phyloP scores from a whole-genome alignment of 2,888 invertebrate genomes.

The Rhopalosiphum nymphaeae region DNA sequence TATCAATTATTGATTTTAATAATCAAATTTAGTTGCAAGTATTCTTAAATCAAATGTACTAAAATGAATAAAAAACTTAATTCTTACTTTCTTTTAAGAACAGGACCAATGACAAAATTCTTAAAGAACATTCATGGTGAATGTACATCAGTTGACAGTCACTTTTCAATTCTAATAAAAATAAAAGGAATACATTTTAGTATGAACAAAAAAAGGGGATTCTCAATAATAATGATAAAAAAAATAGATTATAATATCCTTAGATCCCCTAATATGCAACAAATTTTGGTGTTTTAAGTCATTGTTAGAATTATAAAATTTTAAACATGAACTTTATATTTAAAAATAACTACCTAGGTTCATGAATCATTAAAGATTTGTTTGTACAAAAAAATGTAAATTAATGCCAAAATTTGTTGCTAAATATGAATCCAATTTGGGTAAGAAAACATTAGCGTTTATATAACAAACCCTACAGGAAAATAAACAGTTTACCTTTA shows the following conservation, averaged over 20 bases:
- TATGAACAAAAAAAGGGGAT: neutral
- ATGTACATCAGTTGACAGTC: neutral
- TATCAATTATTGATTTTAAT: neutral
- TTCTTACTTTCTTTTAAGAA: slow-evolving; percentile 5
- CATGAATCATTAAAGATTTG: neutral
- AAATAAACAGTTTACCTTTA: slow-evolving; percentile 62
- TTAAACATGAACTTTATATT: slow-evolving; percentile 1
- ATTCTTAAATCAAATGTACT: neutral
- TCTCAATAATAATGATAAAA: neutral
- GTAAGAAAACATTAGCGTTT: slow-evolving; percentile 29
- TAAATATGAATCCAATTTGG: slow-evolving; percentile 42
- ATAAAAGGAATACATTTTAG: neutral
- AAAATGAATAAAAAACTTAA: neutral
- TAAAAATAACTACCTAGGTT: slow-evolving; percentile 14
- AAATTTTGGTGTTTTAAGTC: slow-evolving; percentile 54
- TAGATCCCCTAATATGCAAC: slow-evolving; percentile 55
- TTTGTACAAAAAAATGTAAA: neutral
- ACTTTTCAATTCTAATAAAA: slow-evolving; percentile 17
- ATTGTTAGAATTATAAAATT: neutral
- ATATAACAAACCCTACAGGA: slow-evolving; percentile 60
- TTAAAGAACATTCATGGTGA: neutral
- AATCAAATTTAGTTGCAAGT: neutral
- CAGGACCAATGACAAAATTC: neutral
- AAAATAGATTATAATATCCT: slow-evolving; percentile 13
- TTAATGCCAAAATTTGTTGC: slow-evolving; percentile 61